Evolutionary conservation across 2,113 vertebrate species (phyloP).

Genomic region (Odocoileus hemionus): DNA sequence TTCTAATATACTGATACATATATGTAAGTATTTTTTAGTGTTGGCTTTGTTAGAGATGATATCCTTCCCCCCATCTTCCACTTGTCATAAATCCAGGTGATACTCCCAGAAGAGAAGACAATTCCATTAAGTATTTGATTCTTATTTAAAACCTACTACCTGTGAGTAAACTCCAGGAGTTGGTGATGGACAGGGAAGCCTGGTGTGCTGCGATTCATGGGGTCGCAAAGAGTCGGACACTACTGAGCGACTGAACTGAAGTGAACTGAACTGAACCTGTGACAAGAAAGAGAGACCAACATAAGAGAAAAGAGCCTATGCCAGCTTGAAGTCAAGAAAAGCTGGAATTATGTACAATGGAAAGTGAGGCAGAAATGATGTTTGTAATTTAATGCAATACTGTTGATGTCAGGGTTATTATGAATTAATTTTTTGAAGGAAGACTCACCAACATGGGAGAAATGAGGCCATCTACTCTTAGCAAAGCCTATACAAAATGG

Average conservation of each 20-base stretch:
- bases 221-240: too few relatives aligned
- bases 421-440: neutral
- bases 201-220: too few relatives aligned
- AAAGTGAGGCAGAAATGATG: neutral
- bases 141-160: neutral
- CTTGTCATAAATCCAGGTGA: neutral
- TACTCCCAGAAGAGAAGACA: neutral
- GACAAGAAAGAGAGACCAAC: neutral
- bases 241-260: too few relatives aligned
- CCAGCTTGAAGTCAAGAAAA: neutral
- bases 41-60: neutral
- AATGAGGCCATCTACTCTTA: neutral
- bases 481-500: neutral
- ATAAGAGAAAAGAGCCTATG: accelerated
- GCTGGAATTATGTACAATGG: neutral
- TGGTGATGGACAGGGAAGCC: too few relatives aligned
- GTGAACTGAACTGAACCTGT: neutral
- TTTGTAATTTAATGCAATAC: neutral
- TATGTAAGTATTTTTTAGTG: neutral
- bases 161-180: neutral
- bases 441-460: neutral
- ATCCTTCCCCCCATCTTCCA: neutral
- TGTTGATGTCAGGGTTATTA: neutral
- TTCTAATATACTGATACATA: neutral
- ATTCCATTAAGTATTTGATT: neutral